A percentile compares a stretch with the other conserved stretches of the same genome.
phyloP scores from a whole-genome alignment of 2,888 invertebrate genomes.

The Lithosia quadra region DNA sequence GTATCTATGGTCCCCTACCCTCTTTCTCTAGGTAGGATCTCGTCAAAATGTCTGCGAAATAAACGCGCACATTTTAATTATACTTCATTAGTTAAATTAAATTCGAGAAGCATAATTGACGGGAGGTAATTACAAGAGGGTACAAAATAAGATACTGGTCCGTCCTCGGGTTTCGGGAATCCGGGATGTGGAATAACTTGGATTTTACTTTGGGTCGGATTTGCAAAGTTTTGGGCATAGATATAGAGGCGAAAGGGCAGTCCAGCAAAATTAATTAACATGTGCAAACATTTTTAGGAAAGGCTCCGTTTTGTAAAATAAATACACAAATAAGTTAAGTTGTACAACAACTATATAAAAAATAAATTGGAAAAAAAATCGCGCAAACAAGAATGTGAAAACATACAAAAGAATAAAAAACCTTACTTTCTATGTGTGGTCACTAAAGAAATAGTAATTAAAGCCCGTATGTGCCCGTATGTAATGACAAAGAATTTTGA shows the following conservation, averaged over 20 bases:
- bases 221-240: conserved; percentile 16
- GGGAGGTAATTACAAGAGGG: conserved; percentile 78
- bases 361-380: background rate
- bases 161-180: conserved; percentile 56
- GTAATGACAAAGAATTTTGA: too few relatives aligned
- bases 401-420: too few relatives aligned
- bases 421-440: too few relatives aligned
- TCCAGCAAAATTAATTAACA: conserved; percentile 1
- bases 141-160: conserved; percentile 54
- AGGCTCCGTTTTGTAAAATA: background rate
- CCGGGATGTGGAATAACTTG: conserved; percentile 39
- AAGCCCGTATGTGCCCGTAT: too few relatives aligned
- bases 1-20: conserved; percentile 54
- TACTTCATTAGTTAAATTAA: conserved; percentile 86
- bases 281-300: background rate
- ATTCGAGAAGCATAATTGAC: conserved; percentile 84
- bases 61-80: conserved; percentile 86
- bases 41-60: conserved; percentile 70
- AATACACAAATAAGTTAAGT: background rate
- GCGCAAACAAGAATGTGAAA: too few relatives aligned
- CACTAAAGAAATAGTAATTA: too few relatives aligned
- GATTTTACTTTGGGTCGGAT: conserved; percentile 26
- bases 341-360: background rate
- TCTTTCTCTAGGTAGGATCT: conserved; percentile 38
- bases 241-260: background rate